Base-by-base conservation (phyloP, 2,113 vertebrate species). In the Chrysemys picta region DNA sequence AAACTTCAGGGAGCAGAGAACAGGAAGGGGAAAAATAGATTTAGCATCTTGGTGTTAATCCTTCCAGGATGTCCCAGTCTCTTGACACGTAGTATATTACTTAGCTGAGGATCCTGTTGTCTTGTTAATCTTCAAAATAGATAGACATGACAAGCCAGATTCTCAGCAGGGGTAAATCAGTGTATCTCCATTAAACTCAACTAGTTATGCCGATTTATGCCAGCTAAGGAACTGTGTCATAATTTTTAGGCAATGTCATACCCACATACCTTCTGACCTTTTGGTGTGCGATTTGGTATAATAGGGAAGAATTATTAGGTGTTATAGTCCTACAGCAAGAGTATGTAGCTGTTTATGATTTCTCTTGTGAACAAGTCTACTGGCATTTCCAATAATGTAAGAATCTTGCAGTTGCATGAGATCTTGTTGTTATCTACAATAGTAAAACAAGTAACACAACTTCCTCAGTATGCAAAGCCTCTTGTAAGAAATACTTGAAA, bases 131-230 rank as follows among this genome's bases (percentile, higher is more conserved):
- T 82, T 96, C 86, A 90, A 95, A 94, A 93, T 85, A 91, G 29
- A 59, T 89, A 97, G 94, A 95, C 82, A 92, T 3, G 57, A 93
- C 22, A 52, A 95, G 83, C 65, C 82, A 95, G 82, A 93, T 92
- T 94, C 94, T 95, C 95, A 95, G 91, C 92, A 95, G 93, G 89
- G 95, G 89, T 94, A 94, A 93, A 96, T 96, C 94, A 96, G 69
- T 90, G 91, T 91, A 38, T 88, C 93, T 81, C 52, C 89, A 85
- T 69, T 76, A 54, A 94, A 93, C 94, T 94, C 87, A 95, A 94
- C 93, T 84, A 95, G 57, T 42, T 86, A 69, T 19, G 2, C 75
- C 93, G 92, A 96, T 96, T 96, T 96, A 75, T 95, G 87, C 91
- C 95, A 89, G 89, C 82, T 91, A 80, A 95, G 84, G 79, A 65